Evolutionary conservation across 2,888 invertebrate species (phyloP).

Genomic region (Agrenia bidenticulata): DNA sequence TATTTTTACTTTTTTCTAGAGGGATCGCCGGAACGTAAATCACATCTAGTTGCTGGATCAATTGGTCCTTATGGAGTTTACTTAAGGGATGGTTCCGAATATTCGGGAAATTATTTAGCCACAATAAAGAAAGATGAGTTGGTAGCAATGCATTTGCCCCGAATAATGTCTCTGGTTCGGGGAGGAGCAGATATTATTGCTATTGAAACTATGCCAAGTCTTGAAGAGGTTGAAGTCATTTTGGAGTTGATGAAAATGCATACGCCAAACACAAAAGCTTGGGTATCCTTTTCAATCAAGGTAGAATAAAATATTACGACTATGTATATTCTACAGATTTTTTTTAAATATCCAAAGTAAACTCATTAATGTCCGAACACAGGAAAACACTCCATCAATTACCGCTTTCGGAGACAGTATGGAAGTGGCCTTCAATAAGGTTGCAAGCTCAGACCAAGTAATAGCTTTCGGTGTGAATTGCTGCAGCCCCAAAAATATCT

Average conservation of each 20-base stretch:
- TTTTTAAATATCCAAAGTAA: not conserved
- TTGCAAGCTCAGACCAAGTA: constrained; percentile 64
- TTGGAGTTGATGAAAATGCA: constrained; percentile 72
- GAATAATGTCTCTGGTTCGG: constrained; percentile 75
- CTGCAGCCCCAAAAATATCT: constrained; percentile 68
- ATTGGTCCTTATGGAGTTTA: constrained; percentile 92
- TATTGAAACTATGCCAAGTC: constrained; percentile 88
- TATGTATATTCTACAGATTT: too few species aligned
- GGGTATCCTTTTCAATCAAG: constrained; percentile 85
- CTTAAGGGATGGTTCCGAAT: constrained; percentile 88
- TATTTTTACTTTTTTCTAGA: too few species aligned
- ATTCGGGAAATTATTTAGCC: constrained; percentile 78
- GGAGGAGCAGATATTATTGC: constrained; percentile 83
- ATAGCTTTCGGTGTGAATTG: constrained; percentile 90
- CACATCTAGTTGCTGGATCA: constrained; percentile 73
- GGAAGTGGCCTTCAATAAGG: constrained; percentile 65
- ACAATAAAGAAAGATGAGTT: constrained; percentile 67
- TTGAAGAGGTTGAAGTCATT: constrained; percentile 77
- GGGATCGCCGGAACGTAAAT: not conserved
- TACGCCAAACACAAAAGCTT: constrained; percentile 74
- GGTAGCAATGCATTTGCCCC: constrained; percentile 79
- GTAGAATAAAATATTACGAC: too few species aligned
- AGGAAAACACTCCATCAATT: constrained; percentile 51
- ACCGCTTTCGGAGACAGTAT: constrained; percentile 81
- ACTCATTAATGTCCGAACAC: too few species aligned